A percentile compares a stretch with the other conserved stretches of the same genome.
Evolutionary conservation across 2,113 vertebrate species (phyloP).

Genomic region (Zosterops japonicus): DNA sequence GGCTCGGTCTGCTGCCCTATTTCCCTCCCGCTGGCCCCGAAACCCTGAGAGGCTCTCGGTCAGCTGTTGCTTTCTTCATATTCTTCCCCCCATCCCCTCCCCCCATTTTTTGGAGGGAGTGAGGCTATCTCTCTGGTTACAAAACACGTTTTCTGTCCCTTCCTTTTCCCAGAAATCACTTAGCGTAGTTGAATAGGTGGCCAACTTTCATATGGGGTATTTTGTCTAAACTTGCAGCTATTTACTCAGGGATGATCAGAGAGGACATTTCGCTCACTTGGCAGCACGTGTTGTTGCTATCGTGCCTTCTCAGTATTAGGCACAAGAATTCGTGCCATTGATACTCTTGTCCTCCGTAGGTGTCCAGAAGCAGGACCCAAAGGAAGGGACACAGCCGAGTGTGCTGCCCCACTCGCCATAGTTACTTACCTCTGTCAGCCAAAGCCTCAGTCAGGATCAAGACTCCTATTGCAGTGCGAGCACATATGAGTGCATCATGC

Average conservation of each 20-base stretch:
- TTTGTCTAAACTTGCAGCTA: conserved; percentile 16
- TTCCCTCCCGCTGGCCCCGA: not conserved
- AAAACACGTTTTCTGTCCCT: not conserved
- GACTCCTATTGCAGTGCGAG: not conserved
- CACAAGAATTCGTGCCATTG: not conserved
- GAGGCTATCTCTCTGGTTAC: not conserved
- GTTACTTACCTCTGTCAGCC: not conserved
- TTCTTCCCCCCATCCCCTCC: fast-evolving
- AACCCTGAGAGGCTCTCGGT: not conserved
- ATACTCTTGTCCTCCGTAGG: not conserved
- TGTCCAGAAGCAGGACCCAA: not conserved
- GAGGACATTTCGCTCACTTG: not conserved
- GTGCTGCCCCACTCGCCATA: fast-evolving
- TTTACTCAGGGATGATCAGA: conserved; percentile 5
- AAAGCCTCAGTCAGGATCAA: not conserved
- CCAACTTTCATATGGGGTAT: not conserved
- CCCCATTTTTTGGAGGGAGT: not conserved
- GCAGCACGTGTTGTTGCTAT: not conserved
- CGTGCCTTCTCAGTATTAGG: not conserved
- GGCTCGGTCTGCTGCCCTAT: not conserved
- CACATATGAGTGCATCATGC: not conserved
- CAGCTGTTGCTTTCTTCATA: not conserved
- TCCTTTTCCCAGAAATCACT: not conserved
- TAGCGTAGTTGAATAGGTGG: not conserved
- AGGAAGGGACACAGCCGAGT: not conserved